Evolutionary conservation across 1,140 invertebrate species (phyloP).

Genomic region (Drosophila malerkotliana): DNA sequence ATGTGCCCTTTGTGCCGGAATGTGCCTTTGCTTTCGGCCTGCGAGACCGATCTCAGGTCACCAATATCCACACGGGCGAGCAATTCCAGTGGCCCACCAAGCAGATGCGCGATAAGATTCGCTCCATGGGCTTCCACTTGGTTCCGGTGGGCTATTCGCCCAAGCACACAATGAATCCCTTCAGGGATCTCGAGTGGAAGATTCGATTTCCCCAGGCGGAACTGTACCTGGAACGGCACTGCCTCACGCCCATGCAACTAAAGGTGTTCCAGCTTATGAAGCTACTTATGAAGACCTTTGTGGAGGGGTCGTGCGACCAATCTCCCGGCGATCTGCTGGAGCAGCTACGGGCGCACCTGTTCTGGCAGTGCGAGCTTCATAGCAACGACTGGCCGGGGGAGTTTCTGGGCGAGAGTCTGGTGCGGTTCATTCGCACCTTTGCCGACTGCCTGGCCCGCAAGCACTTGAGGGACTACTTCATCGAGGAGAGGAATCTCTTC

Average conservation of each 20-base stretch:
- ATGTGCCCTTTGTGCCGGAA: conserved; percentile 87
- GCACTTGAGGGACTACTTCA: conserved; percentile 89
- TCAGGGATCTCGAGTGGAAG: conserved; percentile 89
- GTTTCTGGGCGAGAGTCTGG: conserved; percentile 87
- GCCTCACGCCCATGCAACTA: conserved; percentile 88
- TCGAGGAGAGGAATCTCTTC: conserved; percentile 89
- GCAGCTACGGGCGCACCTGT: conserved; percentile 91
- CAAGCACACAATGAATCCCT: conserved; percentile 85
- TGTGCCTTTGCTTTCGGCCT: conserved; percentile 87
- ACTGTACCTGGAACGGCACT: conserved; percentile 88
- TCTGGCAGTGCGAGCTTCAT: conserved; percentile 90
- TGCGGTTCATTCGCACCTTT: conserved; percentile 87
- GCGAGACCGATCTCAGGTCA: conserved; percentile 85
- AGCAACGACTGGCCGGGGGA: conserved; percentile 89
- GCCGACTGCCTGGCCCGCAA: conserved; percentile 85
- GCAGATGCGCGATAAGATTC: conserved; percentile 87
- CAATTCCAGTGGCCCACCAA: conserved; percentile 88
- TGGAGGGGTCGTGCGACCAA: conserved; percentile 82
- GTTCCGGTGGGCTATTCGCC: conserved; percentile 88
- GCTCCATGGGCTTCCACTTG: conserved; percentile 88
- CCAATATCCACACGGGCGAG: conserved; percentile 85
- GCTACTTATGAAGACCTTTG: conserved; percentile 88
- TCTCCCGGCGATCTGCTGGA: conserved; percentile 75
- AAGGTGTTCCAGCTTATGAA: conserved; percentile 88
- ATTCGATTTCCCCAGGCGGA: conserved; percentile 90